phyloP scores from a whole-genome alignment of 2,888 invertebrate genomes.

The Phortica okadai region DNA sequence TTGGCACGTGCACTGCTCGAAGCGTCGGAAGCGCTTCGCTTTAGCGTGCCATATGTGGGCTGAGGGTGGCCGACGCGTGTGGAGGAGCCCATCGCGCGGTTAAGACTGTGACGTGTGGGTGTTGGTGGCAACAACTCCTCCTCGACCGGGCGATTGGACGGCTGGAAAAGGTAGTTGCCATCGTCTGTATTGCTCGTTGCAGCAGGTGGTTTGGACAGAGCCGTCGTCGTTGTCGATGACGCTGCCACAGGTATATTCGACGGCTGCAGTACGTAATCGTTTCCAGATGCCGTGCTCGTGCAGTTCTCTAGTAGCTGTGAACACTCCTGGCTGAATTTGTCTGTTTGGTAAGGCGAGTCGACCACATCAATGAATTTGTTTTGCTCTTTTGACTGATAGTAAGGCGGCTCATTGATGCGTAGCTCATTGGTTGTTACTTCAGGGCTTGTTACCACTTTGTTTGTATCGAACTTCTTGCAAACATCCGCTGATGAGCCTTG shows the following conservation, averaged over 20 bases:
- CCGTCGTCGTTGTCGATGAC: slow-evolving; percentile 31
- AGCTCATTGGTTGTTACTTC: slow-evolving; percentile 74
- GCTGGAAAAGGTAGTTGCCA: slow-evolving; percentile 75
- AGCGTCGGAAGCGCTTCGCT: slow-evolving; percentile 74
- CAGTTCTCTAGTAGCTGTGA: slow-evolving; percentile 74
- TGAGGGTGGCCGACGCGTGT: slow-evolving; percentile 52
- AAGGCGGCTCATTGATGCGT: slow-evolving; percentile 75
- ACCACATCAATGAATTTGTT: slow-evolving; percentile 68
- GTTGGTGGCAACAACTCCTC: slow-evolving; percentile 55
- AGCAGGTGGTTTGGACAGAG: slow-evolving; percentile 47
- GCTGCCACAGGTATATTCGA: slow-evolving; percentile 80
- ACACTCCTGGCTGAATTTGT: slow-evolving; percentile 76
- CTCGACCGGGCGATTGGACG: slow-evolving; percentile 75
- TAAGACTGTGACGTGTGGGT: slow-evolving; percentile 46
- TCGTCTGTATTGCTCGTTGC: slow-evolving; percentile 75
- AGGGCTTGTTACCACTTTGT: slow-evolving; percentile 67
- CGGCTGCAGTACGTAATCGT: slow-evolving; percentile 81
- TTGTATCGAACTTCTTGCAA: slow-evolving; percentile 70
- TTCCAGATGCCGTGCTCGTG: slow-evolving; percentile 60
- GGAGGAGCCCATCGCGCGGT: slow-evolving; percentile 59
- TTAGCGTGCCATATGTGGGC: slow-evolving; percentile 70
- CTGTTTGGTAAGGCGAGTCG: slow-evolving; percentile 67
- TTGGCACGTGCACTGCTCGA: slow-evolving; percentile 71
- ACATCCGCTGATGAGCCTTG: slow-evolving; percentile 69
- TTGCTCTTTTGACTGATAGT: slow-evolving; percentile 75